Evolutionary conservation across 2,113 vertebrate genomes (phyloP).

Genomic region (Halichoerus grypus): DNA sequence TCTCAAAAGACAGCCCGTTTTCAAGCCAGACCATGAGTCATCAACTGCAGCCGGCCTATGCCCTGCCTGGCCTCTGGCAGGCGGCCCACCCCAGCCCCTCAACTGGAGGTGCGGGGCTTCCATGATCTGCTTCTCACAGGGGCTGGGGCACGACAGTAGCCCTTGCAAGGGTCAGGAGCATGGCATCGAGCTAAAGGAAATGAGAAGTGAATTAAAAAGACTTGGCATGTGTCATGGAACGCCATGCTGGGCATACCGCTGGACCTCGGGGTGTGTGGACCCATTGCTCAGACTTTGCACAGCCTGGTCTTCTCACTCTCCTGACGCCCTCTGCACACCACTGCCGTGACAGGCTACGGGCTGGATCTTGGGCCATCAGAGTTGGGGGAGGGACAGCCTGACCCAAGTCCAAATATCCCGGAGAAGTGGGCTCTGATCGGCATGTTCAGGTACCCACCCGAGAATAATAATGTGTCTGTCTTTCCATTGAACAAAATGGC

Average conservation of each 20-base stretch:
- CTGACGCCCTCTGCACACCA: background rate
- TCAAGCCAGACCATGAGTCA: background rate
- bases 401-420: background rate
- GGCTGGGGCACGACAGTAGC: background rate
- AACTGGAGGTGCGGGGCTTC: background rate
- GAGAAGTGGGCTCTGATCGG: background rate
- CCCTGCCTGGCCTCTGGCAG: background rate
- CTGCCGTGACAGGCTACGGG: background rate
- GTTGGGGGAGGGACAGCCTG: background rate
- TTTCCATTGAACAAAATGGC: background rate
- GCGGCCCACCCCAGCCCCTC: background rate
- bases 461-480: background rate
- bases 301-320: background rate
- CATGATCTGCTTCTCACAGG: background rate
- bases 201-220: background rate
- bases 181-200: background rate
- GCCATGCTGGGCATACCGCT: fast-evolving
- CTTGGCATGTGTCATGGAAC: background rate
- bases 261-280: background rate
- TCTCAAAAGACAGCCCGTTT: background rate
- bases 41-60: background rate
- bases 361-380: background rate
- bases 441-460: too few relatives aligned
- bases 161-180: background rate
- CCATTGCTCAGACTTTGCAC: background rate